Evolutionary conservation across 2,888 invertebrate genomes (phyloP).

Genomic region (Periphyllus acericola): DNA sequence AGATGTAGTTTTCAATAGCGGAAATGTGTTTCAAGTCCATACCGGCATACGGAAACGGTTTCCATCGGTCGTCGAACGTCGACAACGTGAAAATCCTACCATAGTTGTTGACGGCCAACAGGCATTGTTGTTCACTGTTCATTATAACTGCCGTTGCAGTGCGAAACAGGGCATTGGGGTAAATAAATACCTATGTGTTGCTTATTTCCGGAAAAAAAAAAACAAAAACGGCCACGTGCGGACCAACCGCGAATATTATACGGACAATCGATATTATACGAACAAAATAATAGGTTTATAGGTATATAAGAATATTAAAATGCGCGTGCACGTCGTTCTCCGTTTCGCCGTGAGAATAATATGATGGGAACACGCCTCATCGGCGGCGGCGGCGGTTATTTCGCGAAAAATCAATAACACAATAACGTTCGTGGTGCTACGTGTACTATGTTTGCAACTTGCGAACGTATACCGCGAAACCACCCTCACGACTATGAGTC

Average conservation of each 20-base stretch:
- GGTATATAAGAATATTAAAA: neutral
- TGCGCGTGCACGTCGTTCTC: no score
- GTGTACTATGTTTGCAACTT: neutral
- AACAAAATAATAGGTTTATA: neutral
- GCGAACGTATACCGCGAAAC: no score
- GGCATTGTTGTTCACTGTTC: conserved; percentile 66
- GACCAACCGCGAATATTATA: neutral
- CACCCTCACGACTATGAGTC: no score
- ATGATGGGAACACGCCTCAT: no score
- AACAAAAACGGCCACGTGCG: neutral
- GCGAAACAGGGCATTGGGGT: neutral
- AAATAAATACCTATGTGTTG: no score
- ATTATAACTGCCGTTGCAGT: neutral
- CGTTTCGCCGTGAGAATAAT: no score
- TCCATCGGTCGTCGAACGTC: conserved; percentile 84
- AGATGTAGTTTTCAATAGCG: conserved; percentile 84
- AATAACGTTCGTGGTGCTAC: no score
- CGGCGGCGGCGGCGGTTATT: no score
- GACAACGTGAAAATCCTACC: conserved; percentile 87
- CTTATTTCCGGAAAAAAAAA: neutral
- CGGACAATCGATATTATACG: neutral
- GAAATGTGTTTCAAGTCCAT: conserved; percentile 90
- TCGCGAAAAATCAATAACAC: neutral
- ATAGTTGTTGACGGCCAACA: conserved; percentile 88
- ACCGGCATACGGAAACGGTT: conserved; percentile 73